These are phyloP conservation scores for Callipepla squamata DNA, from an alignment of 2,113 vertebrate species.

Conservation along the genomic window DNA sequence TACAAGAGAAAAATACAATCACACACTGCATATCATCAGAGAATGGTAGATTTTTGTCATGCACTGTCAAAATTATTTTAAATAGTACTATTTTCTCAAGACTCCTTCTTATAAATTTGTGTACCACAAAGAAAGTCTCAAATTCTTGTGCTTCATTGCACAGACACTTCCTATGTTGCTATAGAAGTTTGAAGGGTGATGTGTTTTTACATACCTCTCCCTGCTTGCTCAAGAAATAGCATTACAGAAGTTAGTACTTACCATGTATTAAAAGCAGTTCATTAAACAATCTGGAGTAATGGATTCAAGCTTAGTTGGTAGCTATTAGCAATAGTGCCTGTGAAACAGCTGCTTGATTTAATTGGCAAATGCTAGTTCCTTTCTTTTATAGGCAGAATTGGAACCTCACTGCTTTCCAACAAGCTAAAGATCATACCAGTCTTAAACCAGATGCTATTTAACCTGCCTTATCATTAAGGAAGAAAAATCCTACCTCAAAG, in stretches of 20 bases:
- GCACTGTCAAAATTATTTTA: neutral
- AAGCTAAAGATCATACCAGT: constrained; percentile 51
- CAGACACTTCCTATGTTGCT: neutral
- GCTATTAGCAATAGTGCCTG: constrained; percentile 74
- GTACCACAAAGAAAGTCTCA: neutral
- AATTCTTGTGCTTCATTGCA: neutral
- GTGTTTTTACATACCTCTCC: constrained; percentile 26
- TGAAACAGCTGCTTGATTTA: constrained; percentile 76
- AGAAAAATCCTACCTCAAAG: constrained; percentile 7
- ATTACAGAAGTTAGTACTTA: constrained; percentile 57
- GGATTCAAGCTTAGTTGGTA: constrained; percentile 70
- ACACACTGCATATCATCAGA: neutral
- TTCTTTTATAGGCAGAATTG: constrained; percentile 73
- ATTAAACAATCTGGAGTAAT: constrained; percentile 74
- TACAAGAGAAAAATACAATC: neutral
- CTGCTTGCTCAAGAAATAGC: constrained; percentile 28
- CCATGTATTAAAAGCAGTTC: constrained; percentile 71
- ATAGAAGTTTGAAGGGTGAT: neutral
- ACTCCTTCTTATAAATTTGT: neutral
- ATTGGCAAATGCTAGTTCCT: constrained; percentile 74
- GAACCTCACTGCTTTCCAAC: constrained; percentile 62
- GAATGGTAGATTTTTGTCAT: neutral
- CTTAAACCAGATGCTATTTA: constrained; percentile 54
- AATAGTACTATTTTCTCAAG: neutral
- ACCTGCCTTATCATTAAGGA: constrained; percentile 42